Percentiles rank a stretch among this genome's conserved stretches.
phyloP scores from a whole-genome alignment of 1,140 invertebrate genomes.

The Mya arenaria region DNA sequence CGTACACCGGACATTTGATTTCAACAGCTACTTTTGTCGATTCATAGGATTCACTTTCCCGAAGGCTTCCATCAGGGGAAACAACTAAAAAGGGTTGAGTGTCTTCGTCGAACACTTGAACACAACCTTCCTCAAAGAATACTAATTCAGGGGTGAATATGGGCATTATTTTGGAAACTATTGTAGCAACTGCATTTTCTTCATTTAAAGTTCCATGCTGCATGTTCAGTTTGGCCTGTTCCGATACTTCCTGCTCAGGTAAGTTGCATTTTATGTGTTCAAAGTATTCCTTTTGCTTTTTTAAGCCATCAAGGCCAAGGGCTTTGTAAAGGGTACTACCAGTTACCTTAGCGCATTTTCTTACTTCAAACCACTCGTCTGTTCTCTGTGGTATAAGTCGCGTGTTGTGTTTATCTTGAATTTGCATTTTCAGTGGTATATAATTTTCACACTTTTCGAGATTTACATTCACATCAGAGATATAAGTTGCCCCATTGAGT shows the following conservation, averaged over 20 bases:
- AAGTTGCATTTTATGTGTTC: constrained; percentile 50
- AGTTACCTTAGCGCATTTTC: constrained; percentile 34
- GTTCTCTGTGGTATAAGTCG: constrained; percentile 2
- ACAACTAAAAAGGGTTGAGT: background rate
- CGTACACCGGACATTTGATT: background rate
- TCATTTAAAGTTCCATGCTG: constrained; percentile 18
- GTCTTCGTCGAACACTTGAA: background rate
- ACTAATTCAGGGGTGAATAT: constrained; percentile 12
- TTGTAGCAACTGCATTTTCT: constrained; percentile 48
- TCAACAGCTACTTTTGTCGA: constrained; percentile 5
- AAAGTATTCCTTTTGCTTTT: constrained; percentile 44
- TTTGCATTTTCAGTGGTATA: background rate
- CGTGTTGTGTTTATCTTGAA: background rate
- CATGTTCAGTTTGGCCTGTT: constrained; percentile 19
- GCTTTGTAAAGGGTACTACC: constrained; percentile 47
- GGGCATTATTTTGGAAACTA: constrained; percentile 34
- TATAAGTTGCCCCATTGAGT: background rate
- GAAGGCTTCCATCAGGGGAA: background rate
- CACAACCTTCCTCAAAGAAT: constrained; percentile 53
- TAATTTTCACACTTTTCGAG: background rate
- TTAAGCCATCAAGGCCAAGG: constrained; percentile 23
- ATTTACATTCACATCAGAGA: background rate
- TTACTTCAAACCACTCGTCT: constrained; percentile 16
- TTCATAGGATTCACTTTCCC: background rate
- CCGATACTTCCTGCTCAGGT: constrained; percentile 16